Evolutionary conservation across 1,140 invertebrate species (phyloP), one percentile per base, ranked within the genome.

Genomic region (Plodia interpunctella): DNA sequence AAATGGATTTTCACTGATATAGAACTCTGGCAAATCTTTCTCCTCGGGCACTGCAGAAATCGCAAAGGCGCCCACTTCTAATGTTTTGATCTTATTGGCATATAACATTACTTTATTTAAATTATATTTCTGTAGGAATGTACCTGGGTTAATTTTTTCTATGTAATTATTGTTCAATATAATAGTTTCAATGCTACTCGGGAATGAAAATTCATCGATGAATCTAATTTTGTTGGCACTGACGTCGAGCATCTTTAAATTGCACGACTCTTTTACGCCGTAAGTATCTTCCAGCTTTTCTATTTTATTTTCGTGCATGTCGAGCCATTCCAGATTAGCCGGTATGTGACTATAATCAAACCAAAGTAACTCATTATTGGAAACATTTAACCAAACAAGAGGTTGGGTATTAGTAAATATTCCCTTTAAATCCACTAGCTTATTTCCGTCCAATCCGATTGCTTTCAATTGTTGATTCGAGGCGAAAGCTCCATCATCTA

Each of bases 1-100:
- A 76, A 96, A 94, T 11, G 95, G 94, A 89, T 97, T 97, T 59
- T 93, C 92, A 21, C 94, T 94, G 60, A 96, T 93, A 80, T 94
- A 95, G 85, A 96, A 96, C 80, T 94, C 92, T 0, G 94, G 94
- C 68, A 95, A 81, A 72, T 94, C 92, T 74, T 91, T 91, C 62
- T 94, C 91, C 55, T 92, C 91, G 0, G 92, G 89, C 57, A 95
- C 92, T 60, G 91, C 83, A 61, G 92, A 91, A 70, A 96, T 84
- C 57, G 92, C 91, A 54, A 97, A 91, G 1, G 95, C 92, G 0
- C 92, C 91, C 53, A 97, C 88, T 64, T 96, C 95, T 54, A 97
- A 79, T 66, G 93, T 94, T 71, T 91, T 92, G 57, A 97, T 92
- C 65, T 94, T 92, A 88, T 97, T 97, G 49, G 93, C 92, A 76